A percentile compares a stretch with the other conserved stretches of the same genome.
Evolutionary conservation across 2,888 invertebrate species (phyloP).

Genomic region (Arge pagana): DNA sequence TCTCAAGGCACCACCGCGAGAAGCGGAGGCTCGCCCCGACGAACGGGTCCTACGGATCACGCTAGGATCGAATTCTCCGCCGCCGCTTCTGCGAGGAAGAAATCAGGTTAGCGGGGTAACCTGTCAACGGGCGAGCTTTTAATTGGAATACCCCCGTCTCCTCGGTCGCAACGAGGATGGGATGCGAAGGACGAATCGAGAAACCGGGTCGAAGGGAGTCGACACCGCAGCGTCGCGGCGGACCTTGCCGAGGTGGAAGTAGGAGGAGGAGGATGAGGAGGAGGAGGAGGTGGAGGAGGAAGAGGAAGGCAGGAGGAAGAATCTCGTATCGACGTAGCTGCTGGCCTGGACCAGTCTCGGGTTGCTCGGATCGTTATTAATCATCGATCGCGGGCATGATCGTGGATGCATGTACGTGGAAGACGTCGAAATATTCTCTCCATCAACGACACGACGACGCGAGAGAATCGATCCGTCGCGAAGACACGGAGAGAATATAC

Average conservation of each 20-base stretch:
- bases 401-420: too few relatives aligned
- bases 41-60: slow-evolving; percentile 3
- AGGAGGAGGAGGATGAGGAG: too few relatives aligned
- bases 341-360: not conserved
- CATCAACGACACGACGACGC: too few relatives aligned
- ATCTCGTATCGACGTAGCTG: not conserved
- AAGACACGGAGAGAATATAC: too few relatives aligned
- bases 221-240: too few relatives aligned
- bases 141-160: slow-evolving; percentile 29
- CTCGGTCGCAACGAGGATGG: too few relatives aligned
- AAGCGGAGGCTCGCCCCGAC: not conserved
- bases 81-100: slow-evolving; percentile 21
- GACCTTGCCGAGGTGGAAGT: too few relatives aligned
- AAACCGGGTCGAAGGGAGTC: too few relatives aligned
- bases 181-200: too few relatives aligned
- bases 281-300: not conserved
- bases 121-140: slow-evolving; percentile 26
- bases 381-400: not conserved
- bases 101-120: slow-evolving; percentile 34
- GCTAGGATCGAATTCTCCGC: slow-evolving; percentile 26
- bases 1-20: not conserved
- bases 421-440: slow-evolving; percentile 15
- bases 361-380: slow-evolving; percentile 7
- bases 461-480: too few relatives aligned
- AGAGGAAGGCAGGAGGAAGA: not conserved